phyloP scores from a whole-genome alignment of 2,888 invertebrate species.

The Pheosia tremula region DNA sequence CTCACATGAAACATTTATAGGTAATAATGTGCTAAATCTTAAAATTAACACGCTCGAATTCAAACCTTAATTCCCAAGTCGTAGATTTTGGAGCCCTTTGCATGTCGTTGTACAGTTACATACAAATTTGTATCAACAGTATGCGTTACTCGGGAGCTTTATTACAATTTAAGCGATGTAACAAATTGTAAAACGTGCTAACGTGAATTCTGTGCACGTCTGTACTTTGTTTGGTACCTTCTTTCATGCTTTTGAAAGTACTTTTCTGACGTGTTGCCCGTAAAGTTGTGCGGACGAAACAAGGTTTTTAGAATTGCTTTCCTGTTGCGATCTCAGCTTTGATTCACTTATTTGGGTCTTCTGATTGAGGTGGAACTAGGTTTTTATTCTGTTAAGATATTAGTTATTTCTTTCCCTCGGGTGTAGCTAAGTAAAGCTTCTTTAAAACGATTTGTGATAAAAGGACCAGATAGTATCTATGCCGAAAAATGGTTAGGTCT shows the following conservation, averaged over 20 bases:
- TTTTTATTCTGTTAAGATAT: no score
- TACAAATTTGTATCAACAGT: constrained; percentile 44
- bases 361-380: constrained; percentile 10
- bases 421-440: no score
- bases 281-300: constrained; percentile 39
- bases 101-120: constrained; percentile 32
- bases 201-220: constrained; percentile 75
- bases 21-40: constrained; percentile 39
- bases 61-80: neutral
- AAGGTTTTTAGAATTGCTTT: constrained; percentile 34
- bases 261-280: constrained; percentile 59
- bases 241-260: constrained; percentile 63
- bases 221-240: constrained; percentile 69
- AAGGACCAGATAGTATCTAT: no score
- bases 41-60: constrained; percentile 9
- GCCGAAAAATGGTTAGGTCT: no score
- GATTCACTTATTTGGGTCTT: constrained; percentile 22
- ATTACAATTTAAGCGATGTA: constrained; percentile 81
- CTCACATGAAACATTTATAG: constrained; percentile 48
- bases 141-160: constrained; percentile 76
- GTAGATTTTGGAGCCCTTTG: constrained; percentile 34
- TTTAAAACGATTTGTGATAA: no score
- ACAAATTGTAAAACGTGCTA: constrained; percentile 80
- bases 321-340: constrained; percentile 14
- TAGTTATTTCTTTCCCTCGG: no score